Percentiles rank a stretch among this genome's conserved stretches.
Conservation (phyloP, 2,797 vertebrate genomes). For the Paratrypauchen microcephalus region DNA sequence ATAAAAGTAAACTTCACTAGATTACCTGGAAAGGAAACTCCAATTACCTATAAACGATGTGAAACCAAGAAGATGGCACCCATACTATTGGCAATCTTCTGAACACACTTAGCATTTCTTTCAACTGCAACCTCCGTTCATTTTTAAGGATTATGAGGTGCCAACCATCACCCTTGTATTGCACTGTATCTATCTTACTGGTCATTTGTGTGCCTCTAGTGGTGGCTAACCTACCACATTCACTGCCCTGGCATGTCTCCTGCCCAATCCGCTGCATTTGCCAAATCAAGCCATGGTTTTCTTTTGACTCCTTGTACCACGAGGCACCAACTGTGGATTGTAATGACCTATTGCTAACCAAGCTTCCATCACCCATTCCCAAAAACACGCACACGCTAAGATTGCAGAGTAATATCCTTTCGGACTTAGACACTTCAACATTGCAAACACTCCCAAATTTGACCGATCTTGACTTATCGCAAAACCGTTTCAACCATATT, state of each 20-base stretch:
- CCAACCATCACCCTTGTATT: slow-evolving; percentile 77
- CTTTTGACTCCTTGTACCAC: slow-evolving; percentile 88
- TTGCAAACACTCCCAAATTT: slow-evolving; percentile 87
- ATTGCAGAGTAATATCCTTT: slow-evolving; percentile 92
- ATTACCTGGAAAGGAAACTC: neutral
- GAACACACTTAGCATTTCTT: slow-evolving; percentile 24
- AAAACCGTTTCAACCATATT: slow-evolving; percentile 87
- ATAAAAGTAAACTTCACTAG: neutral
- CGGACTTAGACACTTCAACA: slow-evolving; percentile 77
- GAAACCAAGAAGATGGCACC: slow-evolving; percentile 7
- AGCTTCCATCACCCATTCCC: slow-evolving; percentile 83
- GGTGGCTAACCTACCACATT: slow-evolving; percentile 71
- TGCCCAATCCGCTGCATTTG: slow-evolving; percentile 89
- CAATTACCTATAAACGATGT: neutral
- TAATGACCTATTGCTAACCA: slow-evolving; percentile 88
- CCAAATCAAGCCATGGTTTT: slow-evolving; percentile 98
- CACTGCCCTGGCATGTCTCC: slow-evolving; percentile 89
- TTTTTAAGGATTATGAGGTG: slow-evolving; percentile 72
- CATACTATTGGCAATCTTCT: slow-evolving; percentile 12
- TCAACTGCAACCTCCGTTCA: slow-evolving; percentile 44
- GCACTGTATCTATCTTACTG: slow-evolving; percentile 78
- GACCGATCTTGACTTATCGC: slow-evolving; percentile 94
- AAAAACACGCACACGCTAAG: slow-evolving; percentile 89
- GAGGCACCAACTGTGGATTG: slow-evolving; percentile 96
- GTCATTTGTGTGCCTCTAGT: slow-evolving; percentile 61